Percentiles rank a stretch among this genome's conserved stretches.
Conservation (phyloP, 1,140 invertebrate genomes). For the Drosophila tristis region DNA sequence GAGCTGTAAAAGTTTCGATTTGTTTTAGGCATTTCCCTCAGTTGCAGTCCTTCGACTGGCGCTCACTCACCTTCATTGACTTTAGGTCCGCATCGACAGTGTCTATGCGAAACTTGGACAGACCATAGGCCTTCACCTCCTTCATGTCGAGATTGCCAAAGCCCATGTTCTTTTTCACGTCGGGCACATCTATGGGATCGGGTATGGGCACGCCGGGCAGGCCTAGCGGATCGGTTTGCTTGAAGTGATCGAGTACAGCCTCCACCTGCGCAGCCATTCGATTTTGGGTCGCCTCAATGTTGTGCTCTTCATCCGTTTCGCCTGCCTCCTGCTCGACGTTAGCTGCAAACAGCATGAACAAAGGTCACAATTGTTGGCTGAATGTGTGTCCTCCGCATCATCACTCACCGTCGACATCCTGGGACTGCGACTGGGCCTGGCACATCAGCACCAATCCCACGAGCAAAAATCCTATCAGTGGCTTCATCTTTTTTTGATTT, state of each 20-base stretch:
- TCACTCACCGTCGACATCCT: constrained; percentile 60
- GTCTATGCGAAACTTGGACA: constrained; percentile 91
- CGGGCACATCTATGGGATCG: constrained; percentile 91
- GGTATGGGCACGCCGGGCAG: constrained; percentile 90
- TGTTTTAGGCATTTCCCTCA: too few species aligned
- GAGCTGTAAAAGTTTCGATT: constrained; percentile 85
- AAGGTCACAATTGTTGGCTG: constrained; percentile 36
- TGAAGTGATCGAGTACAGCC: constrained; percentile 91
- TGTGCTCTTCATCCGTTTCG: constrained; percentile 61
- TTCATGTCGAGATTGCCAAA: constrained; percentile 90
- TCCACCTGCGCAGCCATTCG: constrained; percentile 89
- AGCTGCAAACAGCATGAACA: constrained; percentile 18
- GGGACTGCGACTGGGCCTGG: constrained; percentile 14
- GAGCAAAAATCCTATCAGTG: constrained; percentile 42
- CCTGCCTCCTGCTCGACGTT: constrained; percentile 29
- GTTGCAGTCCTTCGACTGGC: not conserved
- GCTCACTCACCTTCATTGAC: constrained; percentile 86
- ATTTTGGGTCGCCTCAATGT: constrained; percentile 85
- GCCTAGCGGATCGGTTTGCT: constrained; percentile 91
- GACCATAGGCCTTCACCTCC: constrained; percentile 89
- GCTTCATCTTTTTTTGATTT: constrained; percentile 54
- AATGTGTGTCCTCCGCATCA: not conserved
- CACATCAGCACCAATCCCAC: constrained; percentile 27
- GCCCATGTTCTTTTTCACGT: constrained; percentile 89
- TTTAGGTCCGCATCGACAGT: constrained; percentile 88